phyloP scores from a whole-genome alignment of 2,797 vertebrate species.

The Galago senegalensis region DNA sequence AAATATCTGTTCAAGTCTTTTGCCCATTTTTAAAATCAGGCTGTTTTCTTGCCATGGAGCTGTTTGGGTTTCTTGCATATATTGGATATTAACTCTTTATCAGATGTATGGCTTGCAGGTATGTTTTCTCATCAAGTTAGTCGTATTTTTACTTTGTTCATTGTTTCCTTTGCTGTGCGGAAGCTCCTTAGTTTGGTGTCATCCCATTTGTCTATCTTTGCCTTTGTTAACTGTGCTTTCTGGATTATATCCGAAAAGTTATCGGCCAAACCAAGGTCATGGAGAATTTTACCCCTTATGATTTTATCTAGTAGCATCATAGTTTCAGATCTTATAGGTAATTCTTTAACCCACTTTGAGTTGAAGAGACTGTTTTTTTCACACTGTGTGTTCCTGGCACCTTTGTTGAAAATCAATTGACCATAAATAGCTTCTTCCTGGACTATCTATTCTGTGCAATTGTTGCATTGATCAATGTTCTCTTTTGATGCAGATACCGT shows the following conservation, averaged over 20 bases:
- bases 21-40: not conserved
- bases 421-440: not conserved
- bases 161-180: not conserved
- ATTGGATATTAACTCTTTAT: not conserved
- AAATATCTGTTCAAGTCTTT: not conserved
- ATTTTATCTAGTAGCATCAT: not conserved
- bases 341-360: not conserved
- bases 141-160: not conserved
- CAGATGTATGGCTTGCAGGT: not conserved
- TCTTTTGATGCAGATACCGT: not conserved
- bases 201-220: not conserved
- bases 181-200: not conserved
- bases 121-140: not conserved
- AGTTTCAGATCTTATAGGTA: not conserved
- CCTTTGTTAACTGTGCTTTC: not conserved
- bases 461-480: not conserved
- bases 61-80: not conserved
- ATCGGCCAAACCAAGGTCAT: not conserved
- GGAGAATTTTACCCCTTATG: not conserved
- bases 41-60: not conserved
- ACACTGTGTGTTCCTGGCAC: not conserved
- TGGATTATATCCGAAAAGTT: not conserved
- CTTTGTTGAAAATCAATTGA: not conserved
- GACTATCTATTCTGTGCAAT: not conserved
- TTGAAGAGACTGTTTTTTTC: not conserved